Conservation (phyloP, 2,888 invertebrate genomes). For the Cryptus armator region DNA sequence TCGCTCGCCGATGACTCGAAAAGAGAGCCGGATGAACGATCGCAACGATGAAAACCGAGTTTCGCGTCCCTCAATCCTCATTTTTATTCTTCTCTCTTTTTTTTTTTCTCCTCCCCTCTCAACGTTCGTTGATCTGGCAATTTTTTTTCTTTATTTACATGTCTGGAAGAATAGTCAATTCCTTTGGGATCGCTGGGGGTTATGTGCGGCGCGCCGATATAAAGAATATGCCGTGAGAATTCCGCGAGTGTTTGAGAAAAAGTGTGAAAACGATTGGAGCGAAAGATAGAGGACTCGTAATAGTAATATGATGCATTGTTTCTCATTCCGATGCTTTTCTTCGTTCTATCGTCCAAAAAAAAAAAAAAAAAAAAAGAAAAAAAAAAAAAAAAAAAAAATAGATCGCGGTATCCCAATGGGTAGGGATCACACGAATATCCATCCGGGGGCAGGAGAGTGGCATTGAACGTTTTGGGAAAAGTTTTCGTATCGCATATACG, state of each 20-base stretch:
- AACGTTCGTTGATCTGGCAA: neutral
- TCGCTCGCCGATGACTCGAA: conserved; percentile 17
- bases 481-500: neutral
- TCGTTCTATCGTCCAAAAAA: neutral
- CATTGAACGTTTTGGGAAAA: neutral
- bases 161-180: conserved; percentile 12
- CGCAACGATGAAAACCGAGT: conserved; percentile 42
- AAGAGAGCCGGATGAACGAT: conserved; percentile 13
- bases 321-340: neutral
- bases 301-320: conserved; percentile 7
- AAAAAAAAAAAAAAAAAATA: too few species aligned
- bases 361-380: too few species aligned
- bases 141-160: conserved; percentile 19
- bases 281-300: neutral
- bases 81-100: neutral
- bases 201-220: neutral
- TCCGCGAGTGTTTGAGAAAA: neutral
- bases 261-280: neutral
- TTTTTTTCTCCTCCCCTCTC: neutral
- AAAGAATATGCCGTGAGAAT: neutral
- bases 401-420: too few species aligned
- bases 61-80: conserved; percentile 2
- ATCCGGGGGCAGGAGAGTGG: neutral
- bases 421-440: too few species aligned
- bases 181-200: neutral